Percentiles rank a stretch among this genome's conserved stretches.
Evolutionary conservation across 2,888 invertebrate genomes (phyloP).

Genomic region (Andrena dorsata): DNA sequence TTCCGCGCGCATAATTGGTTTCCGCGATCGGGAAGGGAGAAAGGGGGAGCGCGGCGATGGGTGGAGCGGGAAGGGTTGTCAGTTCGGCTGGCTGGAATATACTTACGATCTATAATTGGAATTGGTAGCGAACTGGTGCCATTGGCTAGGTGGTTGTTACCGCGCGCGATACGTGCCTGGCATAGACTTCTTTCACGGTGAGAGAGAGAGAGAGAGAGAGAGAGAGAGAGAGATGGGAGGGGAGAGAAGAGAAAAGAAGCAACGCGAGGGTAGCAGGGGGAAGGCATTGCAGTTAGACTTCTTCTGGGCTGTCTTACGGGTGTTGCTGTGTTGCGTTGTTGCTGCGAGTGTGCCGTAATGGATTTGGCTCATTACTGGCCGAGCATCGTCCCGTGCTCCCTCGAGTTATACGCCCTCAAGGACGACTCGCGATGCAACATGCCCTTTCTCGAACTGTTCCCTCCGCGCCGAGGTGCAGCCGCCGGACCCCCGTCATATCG

Average conservation of each 20-base stretch:
- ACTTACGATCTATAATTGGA: slow-evolving; percentile 74
- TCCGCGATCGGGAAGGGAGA: slow-evolving; percentile 55
- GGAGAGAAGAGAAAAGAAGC: background rate
- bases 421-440: slow-evolving; percentile 64
- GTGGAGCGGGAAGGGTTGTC: slow-evolving; percentile 26
- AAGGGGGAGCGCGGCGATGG: slow-evolving; percentile 23
- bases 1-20: slow-evolving; percentile 55
- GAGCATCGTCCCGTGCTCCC: slow-evolving; percentile 67
- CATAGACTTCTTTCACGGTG: slow-evolving; percentile 54
- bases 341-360: slow-evolving; percentile 72
- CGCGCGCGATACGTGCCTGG: slow-evolving; percentile 69
- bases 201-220: background rate
- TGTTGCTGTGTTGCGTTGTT: slow-evolving; percentile 42
- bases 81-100: slow-evolving; percentile 57
- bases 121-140: slow-evolving; percentile 70
- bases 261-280: slow-evolving; percentile 21
- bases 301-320: slow-evolving; percentile 52
- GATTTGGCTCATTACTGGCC: slow-evolving; percentile 77
- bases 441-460: slow-evolving; percentile 55
- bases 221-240: slow-evolving; percentile 4
- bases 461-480: slow-evolving; percentile 41
- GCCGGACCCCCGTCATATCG: slow-evolving; percentile 46
- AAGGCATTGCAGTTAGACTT: slow-evolving; percentile 9
- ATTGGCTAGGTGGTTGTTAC: slow-evolving; percentile 73
- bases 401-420: slow-evolving; percentile 70